Conservation (phyloP, 2,888 invertebrate genomes). For the Coenonympha glycerion region DNA sequence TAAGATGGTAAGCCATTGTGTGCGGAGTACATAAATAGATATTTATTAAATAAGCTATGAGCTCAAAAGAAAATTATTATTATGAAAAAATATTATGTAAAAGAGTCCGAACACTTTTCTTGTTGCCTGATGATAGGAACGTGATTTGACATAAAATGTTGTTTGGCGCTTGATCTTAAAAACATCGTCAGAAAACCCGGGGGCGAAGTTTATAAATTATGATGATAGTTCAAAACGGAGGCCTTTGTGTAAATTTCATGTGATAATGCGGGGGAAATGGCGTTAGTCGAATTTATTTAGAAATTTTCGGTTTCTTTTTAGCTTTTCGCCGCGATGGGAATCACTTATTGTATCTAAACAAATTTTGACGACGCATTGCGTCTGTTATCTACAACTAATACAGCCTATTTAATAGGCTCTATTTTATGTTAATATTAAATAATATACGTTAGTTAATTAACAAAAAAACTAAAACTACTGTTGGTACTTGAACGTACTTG, state of each 20-base stretch:
- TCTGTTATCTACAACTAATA: too few species aligned
- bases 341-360: background rate
- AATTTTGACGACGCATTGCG: background rate
- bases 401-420: too few species aligned
- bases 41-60: slow-evolving; percentile 8
- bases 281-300: background rate
- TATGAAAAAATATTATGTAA: slow-evolving; percentile 25
- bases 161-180: slow-evolving; percentile 28
- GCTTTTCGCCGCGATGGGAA: background rate
- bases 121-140: slow-evolving; percentile 27
- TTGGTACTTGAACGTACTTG: too few species aligned
- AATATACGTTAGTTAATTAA: too few species aligned
- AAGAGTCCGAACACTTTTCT: slow-evolving; percentile 25
- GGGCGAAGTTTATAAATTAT: slow-evolving; percentile 14
- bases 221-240: slow-evolving; percentile 13
- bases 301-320: background rate
- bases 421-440: too few species aligned
- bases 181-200: slow-evolving; percentile 18
- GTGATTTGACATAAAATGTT: slow-evolving; percentile 32
- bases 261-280: background rate
- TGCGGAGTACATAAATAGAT: slow-evolving; percentile 13
- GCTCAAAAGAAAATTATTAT: slow-evolving; percentile 19
- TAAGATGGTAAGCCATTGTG: slow-evolving; percentile 5
- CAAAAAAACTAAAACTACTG: too few species aligned
- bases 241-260: slow-evolving; percentile 4